These are phyloP conservation scores for Campoplex capitator DNA, from an alignment of 2,888 invertebrate genomes.

Conservation along the genomic window DNA sequence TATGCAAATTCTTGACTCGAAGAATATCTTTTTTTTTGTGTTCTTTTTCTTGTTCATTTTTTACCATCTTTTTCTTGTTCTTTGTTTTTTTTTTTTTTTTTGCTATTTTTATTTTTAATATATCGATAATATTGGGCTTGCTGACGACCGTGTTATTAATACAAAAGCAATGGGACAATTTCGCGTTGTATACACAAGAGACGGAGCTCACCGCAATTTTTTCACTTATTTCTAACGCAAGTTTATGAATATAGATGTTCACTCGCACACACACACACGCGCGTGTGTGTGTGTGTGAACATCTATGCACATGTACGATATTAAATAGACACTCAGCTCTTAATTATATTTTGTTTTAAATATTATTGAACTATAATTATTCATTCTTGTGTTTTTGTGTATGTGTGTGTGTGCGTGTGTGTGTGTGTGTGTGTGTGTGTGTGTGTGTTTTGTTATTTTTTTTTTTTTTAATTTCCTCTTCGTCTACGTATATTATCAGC, in stretches of 20 bases:
- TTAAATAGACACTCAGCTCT: constrained; percentile 61
- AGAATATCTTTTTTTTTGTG: constrained; percentile 4
- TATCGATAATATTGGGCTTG: constrained; percentile 44
- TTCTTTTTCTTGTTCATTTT: background rate
- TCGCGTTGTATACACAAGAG: constrained; percentile 45
- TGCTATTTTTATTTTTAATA: constrained; percentile 14
- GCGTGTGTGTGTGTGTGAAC: background rate
- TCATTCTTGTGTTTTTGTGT: constrained; percentile 14
- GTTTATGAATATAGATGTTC: background rate
- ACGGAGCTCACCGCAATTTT: constrained; percentile 31
- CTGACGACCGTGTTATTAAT: constrained; percentile 58
- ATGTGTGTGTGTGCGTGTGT: background rate
- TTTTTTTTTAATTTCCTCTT: constrained; percentile 10
- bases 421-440: background rate
- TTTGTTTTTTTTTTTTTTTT: background rate
- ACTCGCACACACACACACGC: background rate
- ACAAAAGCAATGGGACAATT: constrained; percentile 62
- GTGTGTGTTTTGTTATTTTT: background rate
- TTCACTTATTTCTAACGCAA: background rate
- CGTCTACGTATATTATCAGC: constrained; percentile 47
- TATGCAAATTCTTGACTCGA: constrained; percentile 46
- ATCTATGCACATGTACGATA: background rate
- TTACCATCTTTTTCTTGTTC: background rate
- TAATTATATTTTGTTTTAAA: constrained; percentile 12
- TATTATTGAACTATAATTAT: constrained; percentile 34